Percentiles rank a stretch among this genome's conserved stretches.
Evolutionary conservation across 2,797 vertebrate genomes (phyloP).

Genomic region (Atherinosoma microstoma): DNA sequence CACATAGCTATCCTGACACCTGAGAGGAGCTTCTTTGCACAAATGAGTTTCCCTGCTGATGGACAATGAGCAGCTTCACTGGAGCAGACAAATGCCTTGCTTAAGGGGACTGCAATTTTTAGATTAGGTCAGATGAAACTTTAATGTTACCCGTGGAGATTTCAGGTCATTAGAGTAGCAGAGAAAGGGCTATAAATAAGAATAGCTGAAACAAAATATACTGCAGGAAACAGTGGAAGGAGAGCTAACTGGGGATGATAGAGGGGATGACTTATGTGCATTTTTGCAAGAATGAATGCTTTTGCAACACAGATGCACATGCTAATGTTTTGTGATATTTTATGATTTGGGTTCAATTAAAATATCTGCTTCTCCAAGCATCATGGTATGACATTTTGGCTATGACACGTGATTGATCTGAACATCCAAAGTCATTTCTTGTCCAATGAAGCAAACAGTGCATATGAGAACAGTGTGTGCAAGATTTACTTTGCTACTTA

Average conservation of each 20-base stretch:
- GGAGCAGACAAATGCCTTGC: slow-evolving; percentile 68
- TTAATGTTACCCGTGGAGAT: slow-evolving; percentile 73
- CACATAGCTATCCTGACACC: slow-evolving; percentile 11
- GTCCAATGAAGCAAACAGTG: slow-evolving; percentile 51
- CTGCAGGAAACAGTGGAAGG: slow-evolving; percentile 9
- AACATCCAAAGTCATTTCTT: slow-evolving; percentile 49
- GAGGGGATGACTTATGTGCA: neutral
- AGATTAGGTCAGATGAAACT: slow-evolving; percentile 77
- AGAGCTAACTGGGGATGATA: neutral
- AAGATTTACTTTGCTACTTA: slow-evolving; percentile 58
- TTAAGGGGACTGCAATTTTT: slow-evolving; percentile 72
- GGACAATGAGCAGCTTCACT: slow-evolving; percentile 64
- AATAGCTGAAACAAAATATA: slow-evolving; percentile 52
- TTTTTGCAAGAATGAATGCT: neutral
- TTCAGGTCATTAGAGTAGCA: slow-evolving; percentile 68
- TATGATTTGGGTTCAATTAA: neutral
- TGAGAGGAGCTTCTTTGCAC: slow-evolving; percentile 28
- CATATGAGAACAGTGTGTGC: slow-evolving; percentile 57
- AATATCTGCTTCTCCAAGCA: slow-evolving; percentile 3
- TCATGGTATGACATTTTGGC: slow-evolving; percentile 44
- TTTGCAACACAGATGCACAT: neutral
- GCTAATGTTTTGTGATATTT: slow-evolving; percentile 4
- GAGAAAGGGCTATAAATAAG: slow-evolving; percentile 54
- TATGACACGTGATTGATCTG: slow-evolving; percentile 37
- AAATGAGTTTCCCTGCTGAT: slow-evolving; percentile 40